phyloP scores from a whole-genome alignment of 1,140 invertebrate species.

The Drosophila kepulauana region DNA sequence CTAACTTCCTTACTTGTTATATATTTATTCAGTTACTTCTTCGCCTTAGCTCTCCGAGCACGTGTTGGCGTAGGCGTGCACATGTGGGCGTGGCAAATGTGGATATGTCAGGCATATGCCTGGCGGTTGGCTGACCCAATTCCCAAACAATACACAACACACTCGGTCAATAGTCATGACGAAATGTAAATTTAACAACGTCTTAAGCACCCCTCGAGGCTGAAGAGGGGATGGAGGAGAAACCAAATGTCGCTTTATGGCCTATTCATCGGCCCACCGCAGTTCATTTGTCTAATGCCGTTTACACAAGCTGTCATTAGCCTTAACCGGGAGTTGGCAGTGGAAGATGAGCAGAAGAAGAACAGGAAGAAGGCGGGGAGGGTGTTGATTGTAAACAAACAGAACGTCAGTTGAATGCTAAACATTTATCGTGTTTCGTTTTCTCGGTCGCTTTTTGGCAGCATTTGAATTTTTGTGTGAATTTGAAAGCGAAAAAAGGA shows the following conservation, averaged over 20 bases:
- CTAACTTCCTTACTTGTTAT: background rate
- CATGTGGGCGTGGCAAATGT: background rate
- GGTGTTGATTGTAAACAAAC: constrained; percentile 48
- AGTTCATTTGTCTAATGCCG: constrained; percentile 39
- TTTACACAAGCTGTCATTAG: constrained; percentile 54
- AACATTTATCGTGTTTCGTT: constrained; percentile 31
- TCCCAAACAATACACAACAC: constrained; percentile 7
- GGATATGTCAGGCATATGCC: constrained; percentile 28
- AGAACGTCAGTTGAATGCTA: constrained; percentile 53
- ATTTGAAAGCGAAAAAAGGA: constrained; percentile 28
- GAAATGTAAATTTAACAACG: constrained; percentile 35
- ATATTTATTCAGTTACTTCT: constrained; percentile 44
- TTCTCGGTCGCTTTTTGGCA: background rate
- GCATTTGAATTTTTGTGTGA: background rate
- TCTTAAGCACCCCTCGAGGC: constrained; percentile 4
- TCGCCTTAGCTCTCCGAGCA: constrained; percentile 6
- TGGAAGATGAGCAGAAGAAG: background rate
- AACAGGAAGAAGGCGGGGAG: background rate
- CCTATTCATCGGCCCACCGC: constrained; percentile 17
- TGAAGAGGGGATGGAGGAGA: no score
- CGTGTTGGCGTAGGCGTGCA: constrained; percentile 18
- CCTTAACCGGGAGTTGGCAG: background rate
- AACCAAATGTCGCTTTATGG: constrained; percentile 6
- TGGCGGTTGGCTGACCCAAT: constrained; percentile 21
- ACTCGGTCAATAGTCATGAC: constrained; percentile 5